Conservation (phyloP, 2,113 vertebrate genomes). For the Microcebus murinus region DNA sequence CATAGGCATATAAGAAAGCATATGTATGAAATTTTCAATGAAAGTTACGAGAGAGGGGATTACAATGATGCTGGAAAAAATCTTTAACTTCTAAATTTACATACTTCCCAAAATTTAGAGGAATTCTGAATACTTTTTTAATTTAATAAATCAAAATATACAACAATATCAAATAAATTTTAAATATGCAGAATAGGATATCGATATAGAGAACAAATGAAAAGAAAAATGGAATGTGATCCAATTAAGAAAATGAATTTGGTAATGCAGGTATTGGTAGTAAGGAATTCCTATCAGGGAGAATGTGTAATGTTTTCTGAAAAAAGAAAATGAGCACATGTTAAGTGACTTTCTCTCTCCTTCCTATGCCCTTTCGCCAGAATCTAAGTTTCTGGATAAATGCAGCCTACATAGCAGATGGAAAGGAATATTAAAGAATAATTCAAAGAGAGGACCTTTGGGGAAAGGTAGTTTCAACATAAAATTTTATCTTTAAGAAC, state of each 20-base stretch:
- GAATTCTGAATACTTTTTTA: background rate
- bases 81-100: background rate
- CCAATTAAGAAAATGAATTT: conserved; percentile 19
- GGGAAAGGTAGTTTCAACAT: background rate
- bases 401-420: background rate
- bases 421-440: background rate
- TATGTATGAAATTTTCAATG: background rate
- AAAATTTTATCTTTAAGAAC: conserved; percentile 32
- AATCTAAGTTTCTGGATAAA: conserved; percentile 8
- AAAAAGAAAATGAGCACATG: background rate
- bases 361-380: background rate
- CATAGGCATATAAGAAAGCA: background rate
- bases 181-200: background rate
- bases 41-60: background rate
- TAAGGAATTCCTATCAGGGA: background rate
- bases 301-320: background rate
- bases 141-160: conserved; percentile 27
- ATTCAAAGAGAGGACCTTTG: background rate
- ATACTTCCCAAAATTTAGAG: background rate
- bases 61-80: background rate
- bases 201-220: background rate
- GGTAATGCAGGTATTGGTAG: background rate
- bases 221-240: background rate
- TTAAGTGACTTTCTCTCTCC: background rate
- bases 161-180: background rate